Conservation (phyloP, 2,888 invertebrate genomes). For the Agrochola circellaris region DNA sequence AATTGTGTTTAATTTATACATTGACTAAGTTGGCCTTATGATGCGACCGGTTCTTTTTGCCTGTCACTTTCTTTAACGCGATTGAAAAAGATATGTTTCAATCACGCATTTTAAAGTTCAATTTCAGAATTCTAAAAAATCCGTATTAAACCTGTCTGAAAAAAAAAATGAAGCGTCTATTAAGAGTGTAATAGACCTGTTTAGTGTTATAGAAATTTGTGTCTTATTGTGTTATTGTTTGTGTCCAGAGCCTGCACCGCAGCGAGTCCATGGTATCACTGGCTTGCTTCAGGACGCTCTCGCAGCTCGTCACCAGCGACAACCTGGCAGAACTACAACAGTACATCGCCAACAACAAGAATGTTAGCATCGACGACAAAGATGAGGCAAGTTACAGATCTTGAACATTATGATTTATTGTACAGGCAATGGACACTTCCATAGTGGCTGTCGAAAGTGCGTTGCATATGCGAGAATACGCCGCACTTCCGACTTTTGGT, state of each 20-base stretch:
- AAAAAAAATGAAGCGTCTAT: background rate
- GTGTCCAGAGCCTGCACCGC: conserved; percentile 94
- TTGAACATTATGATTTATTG: background rate
- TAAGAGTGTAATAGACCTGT: background rate
- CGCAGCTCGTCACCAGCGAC: conserved; percentile 95
- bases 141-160: conserved; percentile 14
- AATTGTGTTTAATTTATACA: conserved; percentile 24
- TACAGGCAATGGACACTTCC: background rate
- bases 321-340: conserved; percentile 94
- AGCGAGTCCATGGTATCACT: conserved; percentile 98
- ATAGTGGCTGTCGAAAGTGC: background rate
- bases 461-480: background rate
- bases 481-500: background rate
- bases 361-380: conserved; percentile 95
- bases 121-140: conserved; percentile 19
- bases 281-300: conserved; percentile 94
- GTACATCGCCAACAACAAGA: conserved; percentile 95
- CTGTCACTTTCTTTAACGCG: conserved; percentile 58
- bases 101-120: conserved; percentile 25
- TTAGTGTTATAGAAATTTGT: conserved; percentile 12
- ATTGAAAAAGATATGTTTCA: conserved; percentile 31
- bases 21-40: conserved; percentile 28
- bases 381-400: conserved; percentile 93
- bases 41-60: conserved; percentile 50
- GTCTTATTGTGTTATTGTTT: conserved; percentile 39